Percentiles rank a stretch among this genome's conserved stretches.
These are phyloP conservation scores for Eufriesea mexicana DNA, from an alignment of 1,140 invertebrate species.

Conservation along the genomic window DNA sequence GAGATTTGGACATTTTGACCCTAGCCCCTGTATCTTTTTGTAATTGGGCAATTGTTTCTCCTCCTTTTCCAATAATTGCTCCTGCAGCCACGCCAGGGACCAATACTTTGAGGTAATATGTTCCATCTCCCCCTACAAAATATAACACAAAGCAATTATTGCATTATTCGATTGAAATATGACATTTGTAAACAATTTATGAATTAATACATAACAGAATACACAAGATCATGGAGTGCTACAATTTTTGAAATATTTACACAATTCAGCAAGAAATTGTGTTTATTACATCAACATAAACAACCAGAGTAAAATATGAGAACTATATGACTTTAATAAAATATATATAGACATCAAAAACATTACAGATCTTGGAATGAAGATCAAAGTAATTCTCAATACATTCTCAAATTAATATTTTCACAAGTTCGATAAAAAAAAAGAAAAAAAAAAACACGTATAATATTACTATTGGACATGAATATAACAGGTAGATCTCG, in stretches of 20 bases:
- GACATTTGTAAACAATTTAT: not conserved
- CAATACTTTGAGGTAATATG: conserved; percentile 97
- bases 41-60: conserved; percentile 97
- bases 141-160: conserved; percentile 15
- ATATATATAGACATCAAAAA: not conserved
- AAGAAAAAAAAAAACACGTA: not conserved
- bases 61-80: conserved; percentile 98
- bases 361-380: not conserved
- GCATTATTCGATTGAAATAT: not conserved
- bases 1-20: conserved; percentile 99
- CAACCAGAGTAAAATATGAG: not conserved
- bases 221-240: not conserved
- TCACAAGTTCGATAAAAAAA: not conserved
- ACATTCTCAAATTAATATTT: too few relatives aligned
- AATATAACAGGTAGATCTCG: not conserved
- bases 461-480: not conserved
- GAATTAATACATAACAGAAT: not conserved
- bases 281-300: not conserved
- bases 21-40: conserved; percentile 97
- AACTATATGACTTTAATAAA: not conserved
- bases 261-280: not conserved
- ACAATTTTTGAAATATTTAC: not conserved
- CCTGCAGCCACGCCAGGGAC: conserved; percentile 97
- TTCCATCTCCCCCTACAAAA: conserved; percentile 86
- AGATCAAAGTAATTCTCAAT: not conserved